A percentile compares a stretch with the other conserved stretches of the same genome.
These are phyloP conservation scores for Apotomis betuletana DNA, from an alignment of 2,888 invertebrate species.

Conservation along the genomic window DNA sequence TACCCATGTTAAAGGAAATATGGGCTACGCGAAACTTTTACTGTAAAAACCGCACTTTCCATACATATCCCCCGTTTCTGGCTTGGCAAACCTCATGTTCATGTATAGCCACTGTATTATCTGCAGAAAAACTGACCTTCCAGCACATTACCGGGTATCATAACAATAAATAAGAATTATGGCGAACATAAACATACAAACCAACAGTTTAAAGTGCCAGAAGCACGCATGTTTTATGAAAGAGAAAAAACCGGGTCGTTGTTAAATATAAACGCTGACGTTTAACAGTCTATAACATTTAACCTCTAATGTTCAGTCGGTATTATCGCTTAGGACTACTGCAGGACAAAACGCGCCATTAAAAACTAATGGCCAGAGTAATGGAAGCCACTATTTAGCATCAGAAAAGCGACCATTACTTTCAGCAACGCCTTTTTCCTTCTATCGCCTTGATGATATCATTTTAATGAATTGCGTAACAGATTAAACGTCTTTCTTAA, in stretches of 20 bases:
- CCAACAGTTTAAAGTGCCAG: background rate
- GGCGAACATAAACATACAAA: slow-evolving; percentile 4
- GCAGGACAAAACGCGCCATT: slow-evolving; percentile 12
- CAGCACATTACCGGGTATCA: background rate
- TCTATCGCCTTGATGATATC: slow-evolving; percentile 29
- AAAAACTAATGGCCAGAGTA: slow-evolving; percentile 26
- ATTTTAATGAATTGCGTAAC: slow-evolving; percentile 39
- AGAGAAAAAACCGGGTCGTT: background rate
- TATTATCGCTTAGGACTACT: background rate
- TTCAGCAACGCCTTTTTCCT: slow-evolving; percentile 16
- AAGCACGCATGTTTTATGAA: slow-evolving; percentile 19
- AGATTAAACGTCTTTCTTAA: slow-evolving; percentile 44
- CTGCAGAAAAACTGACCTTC: background rate
- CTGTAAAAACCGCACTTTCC: too few relatives aligned
- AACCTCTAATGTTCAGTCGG: slow-evolving; percentile 1
- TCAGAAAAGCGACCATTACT: slow-evolving; percentile 30
- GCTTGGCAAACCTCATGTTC: background rate
- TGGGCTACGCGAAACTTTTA: too few relatives aligned
- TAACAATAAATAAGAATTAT: slow-evolving; percentile 13
- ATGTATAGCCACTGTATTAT: background rate
- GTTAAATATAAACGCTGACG: background rate
- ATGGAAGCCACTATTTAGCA: slow-evolving; percentile 27
- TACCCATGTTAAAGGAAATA: too few relatives aligned
- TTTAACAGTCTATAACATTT: slow-evolving; percentile 19
- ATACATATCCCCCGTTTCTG: too few relatives aligned